phyloP scores from a whole-genome alignment of 2,113 vertebrate species.

The Eulemur rufifrons region DNA sequence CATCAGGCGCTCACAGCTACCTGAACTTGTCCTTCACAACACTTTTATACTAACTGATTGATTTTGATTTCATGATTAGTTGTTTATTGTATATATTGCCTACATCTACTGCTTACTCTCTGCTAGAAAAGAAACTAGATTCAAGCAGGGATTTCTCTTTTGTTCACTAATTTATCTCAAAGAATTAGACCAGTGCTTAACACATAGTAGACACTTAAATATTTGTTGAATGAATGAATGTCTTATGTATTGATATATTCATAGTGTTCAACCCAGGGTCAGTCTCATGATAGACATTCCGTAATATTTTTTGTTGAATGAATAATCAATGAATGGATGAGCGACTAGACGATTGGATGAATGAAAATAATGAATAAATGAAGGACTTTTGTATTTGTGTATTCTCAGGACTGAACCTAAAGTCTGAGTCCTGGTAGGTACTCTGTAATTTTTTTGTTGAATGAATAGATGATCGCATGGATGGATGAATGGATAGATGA shows the following conservation, averaged over 20 bases:
- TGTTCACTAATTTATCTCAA: background rate
- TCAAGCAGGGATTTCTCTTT: background rate
- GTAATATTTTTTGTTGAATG: background rate
- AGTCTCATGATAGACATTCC: background rate
- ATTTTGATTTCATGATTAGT: background rate
- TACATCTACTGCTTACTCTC: background rate
- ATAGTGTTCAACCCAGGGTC: background rate
- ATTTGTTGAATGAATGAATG: background rate
- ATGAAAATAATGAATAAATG: background rate
- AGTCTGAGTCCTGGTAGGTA: background rate
- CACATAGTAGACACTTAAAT: slow-evolving; percentile 39
- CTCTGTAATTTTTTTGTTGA: background rate
- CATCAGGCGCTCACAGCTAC: background rate
- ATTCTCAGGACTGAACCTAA: background rate
- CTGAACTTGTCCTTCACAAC: background rate
- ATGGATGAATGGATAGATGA: background rate
- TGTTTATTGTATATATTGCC: background rate
- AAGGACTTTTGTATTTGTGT: background rate
- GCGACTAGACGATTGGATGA: background rate
- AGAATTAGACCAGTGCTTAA: slow-evolving; percentile 19
- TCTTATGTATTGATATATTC: background rate
- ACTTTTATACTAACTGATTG: background rate
- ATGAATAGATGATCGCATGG: background rate
- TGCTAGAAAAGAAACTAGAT: background rate
- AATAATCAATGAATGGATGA: background rate